Evolutionary conservation across 2,113 vertebrate genomes (phyloP).

Genomic region (Podarcis raffonei): DNA sequence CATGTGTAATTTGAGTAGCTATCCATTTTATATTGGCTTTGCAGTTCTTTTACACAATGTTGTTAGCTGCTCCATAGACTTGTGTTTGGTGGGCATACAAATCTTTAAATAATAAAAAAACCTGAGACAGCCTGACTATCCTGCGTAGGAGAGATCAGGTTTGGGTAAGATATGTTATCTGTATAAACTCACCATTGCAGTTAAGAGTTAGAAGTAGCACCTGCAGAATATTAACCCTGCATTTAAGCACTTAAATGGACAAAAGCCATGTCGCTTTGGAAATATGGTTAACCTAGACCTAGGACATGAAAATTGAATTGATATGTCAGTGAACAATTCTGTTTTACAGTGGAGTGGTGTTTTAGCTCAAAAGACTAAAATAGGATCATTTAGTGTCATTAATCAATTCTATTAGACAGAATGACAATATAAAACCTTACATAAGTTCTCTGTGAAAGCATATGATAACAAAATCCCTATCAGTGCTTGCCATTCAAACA

Average conservation of each 20-base stretch:
- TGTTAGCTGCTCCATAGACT: background rate
- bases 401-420: conserved; percentile 17
- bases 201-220: background rate
- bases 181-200: background rate
- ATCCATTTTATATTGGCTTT: background rate
- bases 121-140: background rate
- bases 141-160: background rate
- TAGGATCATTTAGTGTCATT: background rate
- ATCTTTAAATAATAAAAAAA: background rate
- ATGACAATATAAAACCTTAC: conserved; percentile 4
- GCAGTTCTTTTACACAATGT: background rate
- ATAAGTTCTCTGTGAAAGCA: conserved; percentile 7
- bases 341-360: background rate
- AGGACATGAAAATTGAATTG: background rate
- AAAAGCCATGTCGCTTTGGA: background rate
- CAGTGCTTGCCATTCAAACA: background rate
- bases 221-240: background rate
- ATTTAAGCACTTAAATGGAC: background rate
- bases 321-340: conserved; percentile 19
- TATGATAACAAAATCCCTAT: background rate
- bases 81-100: background rate
- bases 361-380: background rate
- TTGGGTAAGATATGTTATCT: background rate
- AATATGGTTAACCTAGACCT: conserved; percentile 9
- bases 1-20: too few relatives aligned